Conservation (phyloP, 2,113 vertebrate species). For the Lontra canadensis region DNA sequence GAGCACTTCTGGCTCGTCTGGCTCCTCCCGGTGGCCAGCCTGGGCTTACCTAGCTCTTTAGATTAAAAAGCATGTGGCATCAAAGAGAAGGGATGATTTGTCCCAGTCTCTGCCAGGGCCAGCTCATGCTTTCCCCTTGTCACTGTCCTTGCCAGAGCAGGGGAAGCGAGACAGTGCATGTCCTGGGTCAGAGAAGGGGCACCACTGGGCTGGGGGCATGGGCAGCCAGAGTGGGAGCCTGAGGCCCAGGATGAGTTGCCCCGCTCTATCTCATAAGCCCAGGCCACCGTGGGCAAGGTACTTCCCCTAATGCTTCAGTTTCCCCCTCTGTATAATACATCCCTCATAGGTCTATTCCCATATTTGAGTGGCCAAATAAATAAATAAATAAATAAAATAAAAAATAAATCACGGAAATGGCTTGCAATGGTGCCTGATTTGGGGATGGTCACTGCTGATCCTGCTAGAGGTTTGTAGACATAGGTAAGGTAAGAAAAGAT, state of each 20-base stretch:
- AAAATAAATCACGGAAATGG: not conserved
- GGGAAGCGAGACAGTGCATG: not conserved
- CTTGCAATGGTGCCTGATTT: not conserved
- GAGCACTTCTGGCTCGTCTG: not conserved
- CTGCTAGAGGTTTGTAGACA: not conserved
- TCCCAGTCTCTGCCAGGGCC: not conserved
- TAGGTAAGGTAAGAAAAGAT: not conserved
- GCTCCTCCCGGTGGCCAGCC: not conserved
- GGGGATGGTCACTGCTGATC: not conserved
- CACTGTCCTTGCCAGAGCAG: not conserved
- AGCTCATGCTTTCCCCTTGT: not conserved
- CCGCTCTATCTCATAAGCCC: too few relatives aligned
- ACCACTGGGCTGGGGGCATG: not conserved
- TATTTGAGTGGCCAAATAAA: not conserved
- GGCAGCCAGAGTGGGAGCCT: not conserved
- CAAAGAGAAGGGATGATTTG: not conserved
- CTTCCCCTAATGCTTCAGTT: not conserved
- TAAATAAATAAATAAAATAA: too few relatives aligned
- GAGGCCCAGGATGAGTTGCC: not conserved
- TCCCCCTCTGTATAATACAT: not conserved
- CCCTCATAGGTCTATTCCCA: not conserved
- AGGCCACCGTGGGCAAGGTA: not conserved
- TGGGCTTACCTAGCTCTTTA: not conserved
- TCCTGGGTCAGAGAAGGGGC: not conserved
- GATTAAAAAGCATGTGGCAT: not conserved